Conservation (phyloP, 2,888 invertebrate species). For the Smittia sp. region DNA sequence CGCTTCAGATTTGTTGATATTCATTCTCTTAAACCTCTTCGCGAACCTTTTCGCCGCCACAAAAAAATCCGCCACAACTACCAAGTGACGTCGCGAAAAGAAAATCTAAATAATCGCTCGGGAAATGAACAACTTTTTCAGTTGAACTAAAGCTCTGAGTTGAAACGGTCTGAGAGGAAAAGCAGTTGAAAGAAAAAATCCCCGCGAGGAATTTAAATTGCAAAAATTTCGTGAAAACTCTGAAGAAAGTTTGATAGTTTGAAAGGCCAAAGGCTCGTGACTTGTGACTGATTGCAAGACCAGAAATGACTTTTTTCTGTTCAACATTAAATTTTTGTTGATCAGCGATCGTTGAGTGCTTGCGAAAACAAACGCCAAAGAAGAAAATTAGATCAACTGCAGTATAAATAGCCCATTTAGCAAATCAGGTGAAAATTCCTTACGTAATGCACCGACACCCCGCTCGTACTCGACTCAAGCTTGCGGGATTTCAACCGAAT, state of each 20-base stretch:
- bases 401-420: not conserved
- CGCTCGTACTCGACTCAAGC: not conserved
- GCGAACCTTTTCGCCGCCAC: too few species aligned
- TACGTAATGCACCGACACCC: not conserved
- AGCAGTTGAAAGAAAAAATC: not conserved
- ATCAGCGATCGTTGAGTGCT: not conserved
- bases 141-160: constrained; percentile 34
- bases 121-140: constrained; percentile 30
- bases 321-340: not conserved
- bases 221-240: not conserved
- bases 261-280: too few species aligned
- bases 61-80: too few species aligned
- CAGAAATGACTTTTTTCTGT: not conserved
- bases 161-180: constrained; percentile 18
- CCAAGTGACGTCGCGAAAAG: not conserved
- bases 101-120: constrained; percentile 38
- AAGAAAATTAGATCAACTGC: not conserved
- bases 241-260: not conserved
- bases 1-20: too few species aligned
- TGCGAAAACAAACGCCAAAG: not conserved
- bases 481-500: not conserved
- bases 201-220: not conserved
- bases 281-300: too few species aligned
- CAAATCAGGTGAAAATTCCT: not conserved
- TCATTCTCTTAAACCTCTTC: too few species aligned